Evolutionary conservation across 2,797 vertebrate genomes (phyloP), one percentile per base, ranked within the genome.

Genomic region (Brachyrhaphis roseni): DNA sequence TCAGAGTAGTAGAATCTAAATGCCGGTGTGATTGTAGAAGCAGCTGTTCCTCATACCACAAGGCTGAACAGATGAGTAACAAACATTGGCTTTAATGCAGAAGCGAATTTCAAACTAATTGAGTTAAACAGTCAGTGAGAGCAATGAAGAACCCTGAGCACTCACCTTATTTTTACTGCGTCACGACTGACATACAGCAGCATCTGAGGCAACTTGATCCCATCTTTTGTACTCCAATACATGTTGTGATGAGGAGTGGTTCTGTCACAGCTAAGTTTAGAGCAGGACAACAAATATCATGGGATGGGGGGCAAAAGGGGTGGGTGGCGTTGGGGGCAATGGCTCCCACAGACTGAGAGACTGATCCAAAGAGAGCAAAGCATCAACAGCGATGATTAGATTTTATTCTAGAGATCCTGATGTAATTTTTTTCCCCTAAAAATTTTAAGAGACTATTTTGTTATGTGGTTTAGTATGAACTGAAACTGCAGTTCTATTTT

Each of bases 211-310:
- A 93, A 95, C 84, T 39, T 0, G 81, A 95, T 90, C 92, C 94
- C 84, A 0, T 77, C 88, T 88, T 94, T 94, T 95, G 92, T 94
- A 85, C 70, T 87, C 75, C 59, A 34, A 51, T 62, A 77, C 74
- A 88, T 90, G 91, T 84, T 87, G 86, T 86, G 83, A 91, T 89
- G 89, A 83, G 84, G 89, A 84, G 83, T 13, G 85, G 49, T 77
- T 28, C 81, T 78, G 87, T 89, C 87, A 77, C 45, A 68, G 87
- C 92, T 95, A 95, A 90, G 86, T 94, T 94, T 95, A 95, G 93
- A 85, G 74, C 80, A 28, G 87, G 49, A 81, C 82, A 78, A 49
- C 83, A 91, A 91, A 92, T 93, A 91, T 80, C 88, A 88, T 77
- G 0, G 53, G 11, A 55, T 55, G 53, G 49, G 51, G 23, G 51